Evolutionary conservation across 2,113 vertebrate genomes (phyloP).

Genomic region (Onychostoma macrolepis): DNA sequence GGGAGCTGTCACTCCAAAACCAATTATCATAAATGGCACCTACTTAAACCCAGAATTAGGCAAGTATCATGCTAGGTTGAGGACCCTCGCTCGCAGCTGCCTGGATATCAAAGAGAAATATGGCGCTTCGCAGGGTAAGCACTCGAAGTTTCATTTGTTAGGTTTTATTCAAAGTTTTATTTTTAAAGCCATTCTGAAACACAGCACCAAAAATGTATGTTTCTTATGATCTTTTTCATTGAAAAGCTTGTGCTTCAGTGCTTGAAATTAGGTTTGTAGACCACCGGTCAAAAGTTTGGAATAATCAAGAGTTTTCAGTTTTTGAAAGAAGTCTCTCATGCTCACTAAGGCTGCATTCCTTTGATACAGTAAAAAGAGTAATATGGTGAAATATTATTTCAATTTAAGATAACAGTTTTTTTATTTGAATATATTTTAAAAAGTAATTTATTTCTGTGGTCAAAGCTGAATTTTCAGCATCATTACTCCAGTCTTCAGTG

Average conservation of each 20-base stretch:
- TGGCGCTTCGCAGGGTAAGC: conserved; percentile 26
- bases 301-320: too few species aligned
- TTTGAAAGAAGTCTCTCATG: too few species aligned
- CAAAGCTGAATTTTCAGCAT: too few species aligned
- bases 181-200: not conserved
- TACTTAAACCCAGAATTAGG: conserved; percentile 56
- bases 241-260: too few species aligned
- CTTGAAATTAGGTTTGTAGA: too few species aligned
- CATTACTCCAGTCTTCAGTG: not conserved
- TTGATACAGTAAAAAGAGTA: too few species aligned
- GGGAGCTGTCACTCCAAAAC: conserved; percentile 28
- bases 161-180: not conserved
- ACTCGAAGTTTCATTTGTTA: not conserved
- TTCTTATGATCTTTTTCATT: not conserved
- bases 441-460: too few species aligned
- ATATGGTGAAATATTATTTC: too few species aligned
- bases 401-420: too few species aligned
- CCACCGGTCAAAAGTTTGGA: too few species aligned
- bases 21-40: conserved; percentile 39
- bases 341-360: too few species aligned
- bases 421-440: too few species aligned
- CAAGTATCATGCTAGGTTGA: conserved; percentile 53
- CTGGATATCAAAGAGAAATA: conserved; percentile 47
- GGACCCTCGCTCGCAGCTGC: conserved; percentile 45
- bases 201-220: not conserved